Evolutionary conservation across 2,113 vertebrate genomes (phyloP).

Genomic region (Sebastes schlegelii): DNA sequence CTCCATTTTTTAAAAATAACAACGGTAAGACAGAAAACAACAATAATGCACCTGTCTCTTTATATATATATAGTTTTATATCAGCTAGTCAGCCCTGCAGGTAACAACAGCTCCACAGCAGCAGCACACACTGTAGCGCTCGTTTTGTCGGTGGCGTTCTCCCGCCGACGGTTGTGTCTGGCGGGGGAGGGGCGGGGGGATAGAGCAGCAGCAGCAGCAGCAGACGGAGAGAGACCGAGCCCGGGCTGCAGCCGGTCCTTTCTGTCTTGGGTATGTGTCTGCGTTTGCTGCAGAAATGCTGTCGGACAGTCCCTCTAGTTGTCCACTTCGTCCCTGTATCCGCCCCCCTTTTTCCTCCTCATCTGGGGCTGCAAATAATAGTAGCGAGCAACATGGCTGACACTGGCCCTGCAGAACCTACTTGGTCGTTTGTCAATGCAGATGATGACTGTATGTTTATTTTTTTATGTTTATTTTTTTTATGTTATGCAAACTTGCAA

Average conservation of each 20-base stretch:
- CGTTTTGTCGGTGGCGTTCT: constrained; percentile 65
- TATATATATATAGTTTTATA: not conserved
- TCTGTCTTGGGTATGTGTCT: constrained; percentile 26
- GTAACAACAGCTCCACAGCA: constrained; percentile 41
- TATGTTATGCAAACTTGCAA: not conserved
- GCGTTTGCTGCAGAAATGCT: not conserved
- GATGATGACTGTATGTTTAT: constrained; percentile 31
- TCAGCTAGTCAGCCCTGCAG: constrained; percentile 27
- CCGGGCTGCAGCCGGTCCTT: constrained; percentile 33
- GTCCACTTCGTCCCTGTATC: not conserved
- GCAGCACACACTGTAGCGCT: constrained; percentile 56
- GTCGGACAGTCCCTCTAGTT: not conserved
- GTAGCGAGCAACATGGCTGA: constrained; percentile 88
- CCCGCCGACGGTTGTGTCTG: constrained; percentile 59
- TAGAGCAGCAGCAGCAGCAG: constrained; percentile 20
- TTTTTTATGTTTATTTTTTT: not conserved
- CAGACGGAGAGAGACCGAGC: constrained; percentile 48
- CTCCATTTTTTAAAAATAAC: constrained; percentile 5
- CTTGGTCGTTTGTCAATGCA: constrained; percentile 36
- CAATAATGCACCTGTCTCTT: constrained; percentile 25
- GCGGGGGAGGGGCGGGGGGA: constrained; percentile 69
- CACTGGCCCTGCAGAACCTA: constrained; percentile 77
- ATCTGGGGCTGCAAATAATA: constrained; percentile 70
- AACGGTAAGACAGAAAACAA: constrained; percentile 62
- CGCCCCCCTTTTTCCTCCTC: constrained; percentile 31